Conservation (phyloP, 2,797 vertebrate genomes). For the Danio aesculapii region DNA sequence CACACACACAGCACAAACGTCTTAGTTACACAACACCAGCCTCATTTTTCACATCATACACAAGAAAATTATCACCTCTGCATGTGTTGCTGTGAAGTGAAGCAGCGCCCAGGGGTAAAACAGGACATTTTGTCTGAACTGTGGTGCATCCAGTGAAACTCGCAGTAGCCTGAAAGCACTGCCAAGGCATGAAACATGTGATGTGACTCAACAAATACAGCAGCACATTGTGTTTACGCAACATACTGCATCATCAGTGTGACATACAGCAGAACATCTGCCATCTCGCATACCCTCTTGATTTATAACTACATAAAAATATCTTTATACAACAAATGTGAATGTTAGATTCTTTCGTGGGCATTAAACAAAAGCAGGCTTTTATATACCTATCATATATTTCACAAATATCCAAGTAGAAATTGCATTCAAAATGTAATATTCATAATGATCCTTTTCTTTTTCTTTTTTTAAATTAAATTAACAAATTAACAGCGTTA, state of each 20-base stretch:
- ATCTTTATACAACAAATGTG: not conserved
- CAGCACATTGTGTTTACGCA: not conserved
- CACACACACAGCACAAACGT: slow-evolving; percentile 28
- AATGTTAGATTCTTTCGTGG: not conserved
- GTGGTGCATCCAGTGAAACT: slow-evolving; percentile 12
- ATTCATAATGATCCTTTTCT: too few relatives aligned
- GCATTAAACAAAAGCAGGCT: not conserved
- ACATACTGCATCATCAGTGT: not conserved
- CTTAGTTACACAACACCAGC: slow-evolving; percentile 32
- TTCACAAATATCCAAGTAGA: not conserved
- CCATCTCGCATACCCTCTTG: not conserved
- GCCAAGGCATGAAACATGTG: slow-evolving; percentile 1
- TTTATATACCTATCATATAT: not conserved
- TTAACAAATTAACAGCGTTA: too few relatives aligned
- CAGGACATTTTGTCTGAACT: slow-evolving; percentile 23
- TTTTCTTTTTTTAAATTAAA: too few relatives aligned
- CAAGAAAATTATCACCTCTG: slow-evolving; percentile 44
- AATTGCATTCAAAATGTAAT: too few relatives aligned
- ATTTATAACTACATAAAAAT: not conserved
- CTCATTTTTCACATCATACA: slow-evolving; percentile 39
- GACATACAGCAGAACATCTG: not conserved
- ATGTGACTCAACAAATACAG: slow-evolving; percentile 32
- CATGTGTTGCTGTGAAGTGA: slow-evolving; percentile 42
- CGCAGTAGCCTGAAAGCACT: not conserved
- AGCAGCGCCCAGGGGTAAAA: slow-evolving; percentile 24